Percentiles rank a stretch among this genome's conserved stretches.
Conservation (phyloP, 2,888 invertebrate species). For the Diadromus collaris region DNA sequence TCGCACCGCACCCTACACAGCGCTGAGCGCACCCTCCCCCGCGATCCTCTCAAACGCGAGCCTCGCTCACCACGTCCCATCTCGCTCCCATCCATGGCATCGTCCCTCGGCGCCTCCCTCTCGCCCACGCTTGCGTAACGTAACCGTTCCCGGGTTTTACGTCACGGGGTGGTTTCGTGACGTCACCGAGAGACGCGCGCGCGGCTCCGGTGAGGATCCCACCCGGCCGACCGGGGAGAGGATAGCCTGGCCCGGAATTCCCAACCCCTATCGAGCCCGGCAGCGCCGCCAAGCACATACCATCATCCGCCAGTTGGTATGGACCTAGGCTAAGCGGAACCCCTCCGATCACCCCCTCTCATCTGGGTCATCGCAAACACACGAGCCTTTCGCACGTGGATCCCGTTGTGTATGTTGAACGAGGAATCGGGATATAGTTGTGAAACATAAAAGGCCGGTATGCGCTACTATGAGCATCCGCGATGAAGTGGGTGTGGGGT, state of each 20-base stretch:
- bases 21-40: slow-evolving; percentile 15
- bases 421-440: neutral
- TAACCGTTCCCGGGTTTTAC: slow-evolving; percentile 75
- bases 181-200: slow-evolving; percentile 68
- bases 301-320: slow-evolving; percentile 39
- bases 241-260: slow-evolving; percentile 52
- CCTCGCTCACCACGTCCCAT: slow-evolving; percentile 23
- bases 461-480: neutral
- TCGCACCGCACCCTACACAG: slow-evolving; percentile 70
- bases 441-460: neutral
- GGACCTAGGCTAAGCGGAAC: slow-evolving; percentile 51
- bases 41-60: slow-evolving; percentile 16
- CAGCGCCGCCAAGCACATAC: slow-evolving; percentile 40
- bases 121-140: slow-evolving; percentile 74
- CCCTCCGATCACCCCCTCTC: slow-evolving; percentile 44
- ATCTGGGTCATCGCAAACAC: slow-evolving; percentile 53
- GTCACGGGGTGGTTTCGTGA: slow-evolving; percentile 73
- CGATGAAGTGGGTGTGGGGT: neutral
- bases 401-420: neutral
- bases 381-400: slow-evolving; percentile 26
- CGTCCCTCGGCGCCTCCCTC: slow-evolving; percentile 54
- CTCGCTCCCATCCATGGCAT: slow-evolving; percentile 27
- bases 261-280: slow-evolving; percentile 50
- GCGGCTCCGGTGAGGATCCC: slow-evolving; percentile 23
- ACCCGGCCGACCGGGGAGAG: slow-evolving; percentile 10